These are phyloP conservation scores for Cyprinodon tularosa DNA, from an alignment of 2,113 vertebrate species.

Conservation along the genomic window DNA sequence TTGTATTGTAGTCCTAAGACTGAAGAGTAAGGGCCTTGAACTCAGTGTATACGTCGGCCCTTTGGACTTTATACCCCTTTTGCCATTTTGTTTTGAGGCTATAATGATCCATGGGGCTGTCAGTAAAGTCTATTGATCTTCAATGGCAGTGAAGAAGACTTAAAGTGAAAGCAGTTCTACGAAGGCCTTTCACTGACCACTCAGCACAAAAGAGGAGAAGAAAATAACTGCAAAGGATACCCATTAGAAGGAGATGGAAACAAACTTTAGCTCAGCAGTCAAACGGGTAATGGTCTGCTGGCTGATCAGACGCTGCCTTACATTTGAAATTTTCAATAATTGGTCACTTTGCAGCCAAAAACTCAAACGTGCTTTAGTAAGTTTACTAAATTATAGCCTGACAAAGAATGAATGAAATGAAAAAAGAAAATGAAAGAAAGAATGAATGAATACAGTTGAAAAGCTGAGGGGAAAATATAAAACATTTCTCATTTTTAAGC, in stretches of 20 bases:
- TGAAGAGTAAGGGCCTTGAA: not conserved
- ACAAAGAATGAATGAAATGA: too few relatives aligned
- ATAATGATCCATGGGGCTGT: constrained; percentile 28
- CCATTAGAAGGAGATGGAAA: not conserved
- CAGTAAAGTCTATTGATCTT: constrained; percentile 42
- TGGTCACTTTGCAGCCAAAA: not conserved
- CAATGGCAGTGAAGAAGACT: constrained; percentile 8
- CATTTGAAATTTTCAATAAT: not conserved
- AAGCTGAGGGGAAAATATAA: too few relatives aligned
- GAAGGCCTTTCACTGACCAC: not conserved
- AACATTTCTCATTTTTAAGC: too few relatives aligned
- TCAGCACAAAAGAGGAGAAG: not conserved
- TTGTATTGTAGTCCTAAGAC: not conserved
- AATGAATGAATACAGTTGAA: too few relatives aligned
- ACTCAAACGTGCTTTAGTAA: not conserved
- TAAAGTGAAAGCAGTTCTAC: not conserved
- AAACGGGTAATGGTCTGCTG: not conserved
- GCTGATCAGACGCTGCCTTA: not conserved
- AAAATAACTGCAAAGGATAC: not conserved
- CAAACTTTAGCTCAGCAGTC: not conserved
- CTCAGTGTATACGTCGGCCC: constrained; percentile 1
- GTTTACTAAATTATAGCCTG: too few relatives aligned
- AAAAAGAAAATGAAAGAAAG: too few relatives aligned
- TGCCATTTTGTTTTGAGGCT: constrained; percentile 32
- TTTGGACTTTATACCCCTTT: constrained; percentile 16